These are phyloP conservation scores for Beris morrisii DNA, from an alignment of 2,888 invertebrate species.

Conservation along the genomic window DNA sequence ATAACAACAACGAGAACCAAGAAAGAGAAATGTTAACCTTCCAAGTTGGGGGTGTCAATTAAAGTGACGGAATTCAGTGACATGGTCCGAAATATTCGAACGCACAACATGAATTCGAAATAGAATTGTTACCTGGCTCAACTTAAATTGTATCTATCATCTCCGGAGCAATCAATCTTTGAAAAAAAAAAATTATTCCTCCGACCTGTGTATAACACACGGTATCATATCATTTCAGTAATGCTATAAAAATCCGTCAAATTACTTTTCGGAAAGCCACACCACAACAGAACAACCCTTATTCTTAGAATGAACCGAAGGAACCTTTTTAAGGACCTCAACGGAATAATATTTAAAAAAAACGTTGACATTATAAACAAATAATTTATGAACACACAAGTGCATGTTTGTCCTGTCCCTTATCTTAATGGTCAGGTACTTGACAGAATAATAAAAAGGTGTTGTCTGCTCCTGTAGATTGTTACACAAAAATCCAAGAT, in stretches of 20 bases:
- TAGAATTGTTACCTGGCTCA: too few relatives aligned
- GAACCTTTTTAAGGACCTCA: conserved; percentile 9
- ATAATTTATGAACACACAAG: conserved; percentile 30
- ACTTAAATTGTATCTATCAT: neutral
- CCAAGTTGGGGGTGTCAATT: conserved; percentile 2
- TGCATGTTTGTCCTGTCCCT: conserved; percentile 24
- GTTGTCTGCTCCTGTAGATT: conserved; percentile 28
- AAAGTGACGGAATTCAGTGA: too few relatives aligned
- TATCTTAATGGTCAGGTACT: conserved; percentile 28
- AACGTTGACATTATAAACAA: conserved; percentile 10
- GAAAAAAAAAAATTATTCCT: neutral
- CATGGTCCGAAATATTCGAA: too few relatives aligned
- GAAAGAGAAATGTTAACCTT: neutral
- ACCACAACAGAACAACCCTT: conserved; percentile 23
- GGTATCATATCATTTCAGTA: conserved; percentile 1
- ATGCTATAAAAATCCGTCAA: conserved; percentile 27
- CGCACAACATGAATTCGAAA: too few relatives aligned
- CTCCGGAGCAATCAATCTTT: conserved; percentile 14
- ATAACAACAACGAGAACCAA: too few relatives aligned
- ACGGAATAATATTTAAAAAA: conserved; percentile 18
- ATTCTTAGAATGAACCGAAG: conserved; percentile 10
- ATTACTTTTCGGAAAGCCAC: conserved; percentile 29
- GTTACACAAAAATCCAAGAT: conserved; percentile 22
- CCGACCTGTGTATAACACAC: neutral
- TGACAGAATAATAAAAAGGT: conserved; percentile 32